These are phyloP conservation scores for Microchirus variegatus DNA, from an alignment of 2,797 vertebrate genomes.

Conservation along the genomic window DNA sequence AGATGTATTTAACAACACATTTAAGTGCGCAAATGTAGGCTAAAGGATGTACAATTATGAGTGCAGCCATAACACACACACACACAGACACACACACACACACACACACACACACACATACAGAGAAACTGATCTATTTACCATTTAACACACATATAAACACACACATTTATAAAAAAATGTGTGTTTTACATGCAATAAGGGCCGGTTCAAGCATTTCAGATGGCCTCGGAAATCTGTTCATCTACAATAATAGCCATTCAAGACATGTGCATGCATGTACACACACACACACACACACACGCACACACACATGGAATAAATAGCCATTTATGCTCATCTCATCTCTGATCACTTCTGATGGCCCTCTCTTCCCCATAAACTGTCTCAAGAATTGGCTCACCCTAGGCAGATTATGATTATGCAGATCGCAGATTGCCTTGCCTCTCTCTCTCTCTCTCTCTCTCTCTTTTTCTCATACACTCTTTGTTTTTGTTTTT, in stretches of 20 bases:
- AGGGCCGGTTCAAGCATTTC: slow-evolving; percentile 87
- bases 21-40: slow-evolving; percentile 26
- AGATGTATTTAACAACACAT: slow-evolving; percentile 43
- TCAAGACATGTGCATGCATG: slow-evolving; percentile 63
- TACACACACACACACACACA: slow-evolving; percentile 30
- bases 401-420: slow-evolving; percentile 88
- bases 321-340: slow-evolving; percentile 86
- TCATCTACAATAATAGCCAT: slow-evolving; percentile 95
- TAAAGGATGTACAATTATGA: slow-evolving; percentile 44
- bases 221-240: slow-evolving; percentile 90
- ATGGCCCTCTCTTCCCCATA: slow-evolving; percentile 88
- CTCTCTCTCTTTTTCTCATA: slow-evolving; percentile 47
- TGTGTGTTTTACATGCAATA: slow-evolving; percentile 71
- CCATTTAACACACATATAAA: not conserved
- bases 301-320: slow-evolving; percentile 36
- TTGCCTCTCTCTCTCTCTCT: slow-evolving; percentile 49
- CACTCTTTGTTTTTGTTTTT: slow-evolving; percentile 6
- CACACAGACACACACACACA: not conserved
- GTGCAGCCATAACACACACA: slow-evolving; percentile 20
- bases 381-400: slow-evolving; percentile 95
- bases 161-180: too few relatives aligned
- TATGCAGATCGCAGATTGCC: slow-evolving; percentile 86
- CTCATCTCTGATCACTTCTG: slow-evolving; percentile 93
- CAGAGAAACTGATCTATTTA: too few relatives aligned
- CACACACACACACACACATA: slow-evolving; percentile 7